Evolutionary conservation across 92 coral and sea anemone species (phyloP), one percentile per base, ranked within the genome.

Genomic region (Palythoa grandiflora): DNA sequence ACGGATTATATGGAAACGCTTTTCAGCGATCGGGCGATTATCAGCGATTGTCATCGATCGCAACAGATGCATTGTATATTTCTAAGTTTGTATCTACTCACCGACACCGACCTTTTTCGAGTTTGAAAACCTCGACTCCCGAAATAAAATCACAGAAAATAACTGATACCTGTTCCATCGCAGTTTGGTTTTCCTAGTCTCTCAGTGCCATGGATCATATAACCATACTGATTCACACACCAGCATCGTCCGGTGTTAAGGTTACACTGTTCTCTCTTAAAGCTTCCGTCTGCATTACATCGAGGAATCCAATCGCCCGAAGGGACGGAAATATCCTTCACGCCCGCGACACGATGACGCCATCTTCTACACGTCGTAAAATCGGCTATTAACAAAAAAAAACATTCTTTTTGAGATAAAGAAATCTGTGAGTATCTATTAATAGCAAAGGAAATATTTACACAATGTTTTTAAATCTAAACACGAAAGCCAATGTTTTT

Each of bases 161-260:
- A 40, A 40, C 7, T 3, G 51, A 9, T 72, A 72, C 85, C 75
- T 89, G 20, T 78, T 79, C 73, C 75, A 48, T 85, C 93, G 81
- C 93, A 90, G 19, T 59, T 74, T 53, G 90, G 90, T 19, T 59
- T 81, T n/a, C 88, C 93, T 40, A 47, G 48, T 72, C 65, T 86
- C 40, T 79, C 20, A 61, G 93, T 90, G 10, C 93, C 93, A 75
- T 73, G 16, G 36, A 86, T 73, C 77, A 79, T 73, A 44, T 84
- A 66, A 40, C 90, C 93, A 52, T 79, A 59, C 36, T 63, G 77
- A 70, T 90, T 83, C 9, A 73, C 90, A 80, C 93, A 90, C 93
- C 93, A 90, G 68, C 96, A 93, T 81, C 89, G 90, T 87, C 98
- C 94, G 55, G 91, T 81, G 10, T 95, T 89, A 6, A 93, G 92